phyloP scores from a whole-genome alignment of 2,888 invertebrate genomes.

The Sphaeridia pumilis region DNA sequence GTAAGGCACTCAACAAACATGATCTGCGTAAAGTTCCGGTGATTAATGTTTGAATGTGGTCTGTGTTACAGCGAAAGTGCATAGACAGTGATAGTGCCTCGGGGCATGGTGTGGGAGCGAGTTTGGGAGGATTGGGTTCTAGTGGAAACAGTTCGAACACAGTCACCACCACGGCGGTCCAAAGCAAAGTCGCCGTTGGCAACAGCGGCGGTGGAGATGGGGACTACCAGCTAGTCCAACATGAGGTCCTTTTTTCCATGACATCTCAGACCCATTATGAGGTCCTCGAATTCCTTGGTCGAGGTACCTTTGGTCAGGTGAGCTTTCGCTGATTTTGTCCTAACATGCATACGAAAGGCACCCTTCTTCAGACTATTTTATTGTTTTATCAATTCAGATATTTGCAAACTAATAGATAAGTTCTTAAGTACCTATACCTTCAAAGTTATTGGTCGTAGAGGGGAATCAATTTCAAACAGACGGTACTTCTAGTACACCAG shows the following conservation, averaged over 20 bases:
- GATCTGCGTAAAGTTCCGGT: background rate
- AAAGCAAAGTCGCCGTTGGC: slow-evolving; percentile 42
- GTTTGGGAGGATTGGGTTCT: slow-evolving; percentile 27
- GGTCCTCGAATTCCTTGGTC: slow-evolving; percentile 96
- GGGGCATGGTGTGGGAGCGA: slow-evolving; percentile 33
- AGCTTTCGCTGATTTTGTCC: slow-evolving; percentile 12
- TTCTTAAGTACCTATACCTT: background rate
- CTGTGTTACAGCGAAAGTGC: slow-evolving; percentile 51
- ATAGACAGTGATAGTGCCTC: slow-evolving; percentile 48
- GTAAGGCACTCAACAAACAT: slow-evolving; percentile 12
- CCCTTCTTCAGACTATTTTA: background rate
- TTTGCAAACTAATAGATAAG: background rate
- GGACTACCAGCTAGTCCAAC: slow-evolving; percentile 96
- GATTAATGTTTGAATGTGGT: background rate
- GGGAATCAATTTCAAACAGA: background rate
- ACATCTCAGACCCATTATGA: slow-evolving; percentile 72
- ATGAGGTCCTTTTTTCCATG: slow-evolving; percentile 92
- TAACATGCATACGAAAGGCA: background rate
- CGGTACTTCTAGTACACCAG: background rate
- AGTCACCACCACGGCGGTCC: slow-evolving; percentile 38
- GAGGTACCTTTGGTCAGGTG: slow-evolving; percentile 90
- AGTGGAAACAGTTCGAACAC: slow-evolving; percentile 29
- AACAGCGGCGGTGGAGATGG: slow-evolving; percentile 83
- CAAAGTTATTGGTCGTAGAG: background rate
- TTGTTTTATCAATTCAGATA: background rate